These are phyloP conservation scores for Sebastes hubbsi DNA, from an alignment of 2,797 vertebrate species.

Conservation along the genomic window DNA sequence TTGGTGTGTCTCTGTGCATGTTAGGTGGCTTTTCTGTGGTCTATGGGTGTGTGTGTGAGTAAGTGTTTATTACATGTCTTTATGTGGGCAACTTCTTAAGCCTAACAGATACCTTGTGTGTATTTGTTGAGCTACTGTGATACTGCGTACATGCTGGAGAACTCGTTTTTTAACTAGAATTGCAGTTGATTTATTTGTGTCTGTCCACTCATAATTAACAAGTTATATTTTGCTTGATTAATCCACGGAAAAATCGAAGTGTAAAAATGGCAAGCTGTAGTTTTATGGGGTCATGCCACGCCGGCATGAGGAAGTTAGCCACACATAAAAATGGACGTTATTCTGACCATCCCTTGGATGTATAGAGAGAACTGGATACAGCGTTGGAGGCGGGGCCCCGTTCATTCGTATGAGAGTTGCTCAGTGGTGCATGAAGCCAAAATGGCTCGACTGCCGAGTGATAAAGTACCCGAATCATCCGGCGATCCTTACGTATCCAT, in stretches of 20 bases:
- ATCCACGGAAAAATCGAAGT: not conserved
- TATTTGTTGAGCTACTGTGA: not conserved
- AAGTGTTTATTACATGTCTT: slow-evolving; percentile 26
- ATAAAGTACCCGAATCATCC: too few species aligned
- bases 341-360: too few species aligned
- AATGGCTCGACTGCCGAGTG: too few species aligned
- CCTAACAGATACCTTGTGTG: not conserved
- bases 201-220: not conserved
- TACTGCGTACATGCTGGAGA: not conserved
- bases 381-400: too few species aligned
- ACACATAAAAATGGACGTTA: too few species aligned
- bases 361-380: too few species aligned
- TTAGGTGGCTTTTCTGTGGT: slow-evolving; percentile 31
- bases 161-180: not conserved
- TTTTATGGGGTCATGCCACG: not conserved
- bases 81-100: slow-evolving; percentile 3
- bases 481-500: too few species aligned
- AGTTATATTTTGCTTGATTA: too few species aligned
- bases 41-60: slow-evolving; percentile 1
- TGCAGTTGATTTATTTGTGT: not conserved
- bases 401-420: too few species aligned
- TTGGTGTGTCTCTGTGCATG: slow-evolving; percentile 31
- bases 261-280: not conserved
- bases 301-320: too few species aligned
- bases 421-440: too few species aligned